These are phyloP conservation scores for Struthidea cinerea DNA, from an alignment of 2,113 vertebrate species.

Conservation along the genomic window DNA sequence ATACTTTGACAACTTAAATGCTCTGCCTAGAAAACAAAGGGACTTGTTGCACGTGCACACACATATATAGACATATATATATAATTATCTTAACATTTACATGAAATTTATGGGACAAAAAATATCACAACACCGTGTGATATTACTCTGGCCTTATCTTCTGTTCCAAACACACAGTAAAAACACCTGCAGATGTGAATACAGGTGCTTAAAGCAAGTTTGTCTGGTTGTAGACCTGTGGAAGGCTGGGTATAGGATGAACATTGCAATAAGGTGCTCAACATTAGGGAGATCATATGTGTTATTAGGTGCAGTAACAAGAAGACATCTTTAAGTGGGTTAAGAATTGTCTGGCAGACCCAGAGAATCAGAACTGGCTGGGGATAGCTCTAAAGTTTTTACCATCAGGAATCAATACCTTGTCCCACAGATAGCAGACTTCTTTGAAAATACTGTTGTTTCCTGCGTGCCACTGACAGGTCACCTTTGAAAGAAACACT, in stretches of 20 bases:
- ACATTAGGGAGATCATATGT: neutral
- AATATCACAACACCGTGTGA: fast-evolving
- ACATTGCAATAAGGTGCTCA: neutral
- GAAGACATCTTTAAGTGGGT: neutral
- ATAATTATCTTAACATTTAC: neutral
- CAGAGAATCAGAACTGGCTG: neutral
- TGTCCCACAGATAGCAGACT: neutral
- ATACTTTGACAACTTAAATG: neutral
- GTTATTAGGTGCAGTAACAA: neutral
- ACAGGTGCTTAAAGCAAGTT: neutral
- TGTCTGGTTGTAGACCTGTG: neutral
- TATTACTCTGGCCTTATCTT: neutral
- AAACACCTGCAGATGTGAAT: neutral
- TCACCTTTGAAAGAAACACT: neutral
- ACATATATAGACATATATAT: neutral
- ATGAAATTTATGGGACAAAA: neutral
- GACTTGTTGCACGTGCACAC: neutral
- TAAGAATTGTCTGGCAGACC: neutral
- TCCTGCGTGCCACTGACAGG: neutral
- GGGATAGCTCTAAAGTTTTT: neutral
- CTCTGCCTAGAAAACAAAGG: neutral
- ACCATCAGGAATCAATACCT: neutral
- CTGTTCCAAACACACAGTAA: neutral
- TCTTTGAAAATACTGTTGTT: neutral
- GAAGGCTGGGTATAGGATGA: neutral